Evolutionary conservation across 1,140 invertebrate species (phyloP), one percentile per base, ranked within the genome.

Genomic region (Branchinecta lynchi): DNA sequence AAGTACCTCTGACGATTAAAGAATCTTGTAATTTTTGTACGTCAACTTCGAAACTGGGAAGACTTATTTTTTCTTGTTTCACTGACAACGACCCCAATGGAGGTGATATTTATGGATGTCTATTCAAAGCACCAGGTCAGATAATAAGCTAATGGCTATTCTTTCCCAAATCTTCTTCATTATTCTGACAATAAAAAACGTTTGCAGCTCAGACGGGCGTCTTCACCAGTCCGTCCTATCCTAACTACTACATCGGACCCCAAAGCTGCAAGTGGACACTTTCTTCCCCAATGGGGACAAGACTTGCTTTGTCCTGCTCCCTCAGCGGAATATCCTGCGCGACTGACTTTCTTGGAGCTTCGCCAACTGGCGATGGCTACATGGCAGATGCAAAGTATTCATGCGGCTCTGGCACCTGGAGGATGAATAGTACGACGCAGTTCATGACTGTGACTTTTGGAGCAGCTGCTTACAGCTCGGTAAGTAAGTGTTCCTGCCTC

Each of bases 381-480:
- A 32, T 67, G 15, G 12, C 12, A 12, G 66, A 67, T 67, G 66
- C 12, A 15, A 10, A 67, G 66, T 12, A 12, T 3, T 0, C 44
- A 15, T 67, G 66, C 66, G 66, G 66, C 12, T 67, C 66, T 12
- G 66, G 66, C 10, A 12, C 66, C 20, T 20, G 21, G 20, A 67
- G 21, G 21, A 43, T 43, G 20, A 20, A 67, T 6, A 32, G 21
- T 6, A 67, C 66, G 10, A 12, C 66, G 12, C 21, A 10, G 10
- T 21, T 43, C 20, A 21, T 67, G 10, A 67, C 12, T 21, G 44
- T 67, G 12, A 67, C 10, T 15, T 43, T 67, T 43, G 21, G 44
- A 15, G 66, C 66, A 43, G 66, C 21, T 21, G 15, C 20, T 43
- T 10, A 67, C 10, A 10, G 21, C 10, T 43, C 21, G 66, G 66